Conservation (phyloP, 2,797 vertebrate genomes). For the Fistularia commersonii region DNA sequence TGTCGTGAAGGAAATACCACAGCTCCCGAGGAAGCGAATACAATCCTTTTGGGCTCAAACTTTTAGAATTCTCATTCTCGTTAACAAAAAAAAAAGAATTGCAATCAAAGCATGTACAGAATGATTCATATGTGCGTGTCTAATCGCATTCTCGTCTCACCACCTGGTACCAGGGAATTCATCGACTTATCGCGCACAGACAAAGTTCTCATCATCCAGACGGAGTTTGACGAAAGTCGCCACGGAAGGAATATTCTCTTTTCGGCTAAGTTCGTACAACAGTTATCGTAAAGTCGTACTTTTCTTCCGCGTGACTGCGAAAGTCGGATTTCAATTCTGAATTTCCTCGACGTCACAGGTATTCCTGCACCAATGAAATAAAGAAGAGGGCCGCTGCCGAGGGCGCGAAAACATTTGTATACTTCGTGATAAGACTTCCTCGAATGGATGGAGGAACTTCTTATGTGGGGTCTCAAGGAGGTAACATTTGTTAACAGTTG, state of each 20-base stretch:
- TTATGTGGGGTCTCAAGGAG: slow-evolving; percentile 92
- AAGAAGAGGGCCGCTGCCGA: slow-evolving; percentile 72
- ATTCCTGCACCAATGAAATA: slow-evolving; percentile 90
- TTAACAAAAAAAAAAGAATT: too few relatives aligned
- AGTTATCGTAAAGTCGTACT: background rate
- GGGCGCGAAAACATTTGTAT: slow-evolving; percentile 75
- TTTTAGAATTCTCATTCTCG: too few relatives aligned
- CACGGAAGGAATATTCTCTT: slow-evolving; percentile 86
- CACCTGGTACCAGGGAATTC: slow-evolving; percentile 14
- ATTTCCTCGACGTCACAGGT: slow-evolving; percentile 64
- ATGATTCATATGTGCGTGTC: too few relatives aligned
- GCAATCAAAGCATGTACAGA: too few relatives aligned
- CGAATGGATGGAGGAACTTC: slow-evolving; percentile 83
- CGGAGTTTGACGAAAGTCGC: slow-evolving; percentile 83
- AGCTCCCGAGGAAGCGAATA: too few relatives aligned
- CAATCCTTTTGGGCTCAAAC: too few relatives aligned
- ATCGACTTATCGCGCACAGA: slow-evolving; percentile 34
- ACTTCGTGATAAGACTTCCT: slow-evolving; percentile 90
- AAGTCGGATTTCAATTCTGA: too few relatives aligned
- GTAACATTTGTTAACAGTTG: slow-evolving; percentile 52
- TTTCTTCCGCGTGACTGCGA: slow-evolving; percentile 5
- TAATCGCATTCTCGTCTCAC: too few relatives aligned
- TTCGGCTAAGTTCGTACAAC: slow-evolving; percentile 84
- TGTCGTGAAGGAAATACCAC: too few relatives aligned
- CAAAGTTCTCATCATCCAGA: slow-evolving; percentile 90